A percentile compares a stretch with the other conserved stretches of the same genome.
These are phyloP conservation scores for Embiotoca jacksoni DNA, from an alignment of 2,113 vertebrate species.

Conservation along the genomic window DNA sequence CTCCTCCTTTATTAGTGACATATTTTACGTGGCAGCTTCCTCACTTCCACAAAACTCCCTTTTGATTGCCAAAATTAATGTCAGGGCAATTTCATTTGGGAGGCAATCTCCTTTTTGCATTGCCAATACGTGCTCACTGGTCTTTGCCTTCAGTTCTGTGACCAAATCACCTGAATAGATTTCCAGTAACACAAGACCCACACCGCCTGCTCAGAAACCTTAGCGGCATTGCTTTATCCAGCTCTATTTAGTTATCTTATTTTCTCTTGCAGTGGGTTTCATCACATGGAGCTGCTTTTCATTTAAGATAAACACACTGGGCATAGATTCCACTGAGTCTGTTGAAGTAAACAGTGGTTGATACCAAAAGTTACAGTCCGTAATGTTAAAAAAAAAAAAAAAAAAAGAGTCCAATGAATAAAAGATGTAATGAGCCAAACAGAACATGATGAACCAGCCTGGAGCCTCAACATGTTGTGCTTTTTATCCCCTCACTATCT, in stretches of 20 bases:
- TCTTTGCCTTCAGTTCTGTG: slow-evolving; percentile 30
- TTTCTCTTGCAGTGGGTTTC: slow-evolving; percentile 61
- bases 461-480: slow-evolving; percentile 20
- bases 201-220: slow-evolving; percentile 39
- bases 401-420: slow-evolving; percentile 1
- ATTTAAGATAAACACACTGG: slow-evolving; percentile 7
- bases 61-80: slow-evolving; percentile 38
- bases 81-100: slow-evolving; percentile 24
- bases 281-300: slow-evolving; percentile 53
- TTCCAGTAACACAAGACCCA: slow-evolving; percentile 44
- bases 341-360: slow-evolving; percentile 36
- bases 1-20: slow-evolving; percentile 25
- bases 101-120: slow-evolving; percentile 42
- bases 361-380: slow-evolving; percentile 21
- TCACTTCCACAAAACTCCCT: slow-evolving; percentile 57
- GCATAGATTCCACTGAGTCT: slow-evolving; percentile 27
- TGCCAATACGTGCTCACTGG: slow-evolving; percentile 42
- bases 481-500: slow-evolving; percentile 24
- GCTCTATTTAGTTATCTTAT: slow-evolving; percentile 49
- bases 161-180: slow-evolving; percentile 53
- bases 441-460: slow-evolving; percentile 29
- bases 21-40: slow-evolving; percentile 35
- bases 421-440: slow-evolving; percentile 23
- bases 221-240: slow-evolving; percentile 38
- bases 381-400: slow-evolving; percentile 5